phyloP scores from a whole-genome alignment of 2,797 vertebrate species.

The Acanthornis magna region DNA sequence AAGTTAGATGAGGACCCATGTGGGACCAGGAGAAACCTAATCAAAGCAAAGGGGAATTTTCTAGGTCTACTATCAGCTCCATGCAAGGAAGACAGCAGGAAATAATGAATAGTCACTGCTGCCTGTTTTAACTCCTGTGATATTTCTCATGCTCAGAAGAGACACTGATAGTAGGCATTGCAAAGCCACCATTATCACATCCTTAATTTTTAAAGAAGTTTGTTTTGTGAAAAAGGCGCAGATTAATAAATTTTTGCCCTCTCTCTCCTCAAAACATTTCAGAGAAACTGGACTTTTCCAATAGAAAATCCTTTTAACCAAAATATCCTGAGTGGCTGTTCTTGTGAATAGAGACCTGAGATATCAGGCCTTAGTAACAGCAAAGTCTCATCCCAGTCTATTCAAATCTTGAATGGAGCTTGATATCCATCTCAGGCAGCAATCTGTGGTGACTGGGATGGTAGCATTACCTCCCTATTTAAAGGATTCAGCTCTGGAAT shows the following conservation, averaged over 20 bases:
- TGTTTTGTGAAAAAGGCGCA: not conserved
- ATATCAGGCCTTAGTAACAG: not conserved
- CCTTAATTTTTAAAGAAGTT: not conserved
- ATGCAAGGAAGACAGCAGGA: not conserved
- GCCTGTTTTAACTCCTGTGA: not conserved
- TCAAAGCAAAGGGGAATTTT: not conserved
- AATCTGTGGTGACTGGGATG: not conserved
- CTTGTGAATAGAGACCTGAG: not conserved
- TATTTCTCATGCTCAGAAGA: not conserved
- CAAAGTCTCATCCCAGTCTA: not conserved
- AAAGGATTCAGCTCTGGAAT: not conserved
- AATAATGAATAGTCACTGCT: not conserved
- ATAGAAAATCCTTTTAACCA: not conserved
- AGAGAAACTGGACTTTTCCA: not conserved
- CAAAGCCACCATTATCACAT: not conserved
- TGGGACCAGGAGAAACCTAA: not conserved
- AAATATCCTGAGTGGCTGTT: not conserved
- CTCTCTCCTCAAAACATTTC: not conserved
- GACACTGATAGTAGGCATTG: not conserved
- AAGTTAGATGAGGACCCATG: not conserved
- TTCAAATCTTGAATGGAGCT: not conserved
- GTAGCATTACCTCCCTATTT: not conserved
- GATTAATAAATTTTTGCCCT: not conserved
- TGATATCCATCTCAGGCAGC: not conserved
- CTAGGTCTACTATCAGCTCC: not conserved